Evolutionary conservation across 1,140 invertebrate genomes (phyloP).

Genomic region (Mycetomoellerius zeteki): DNA sequence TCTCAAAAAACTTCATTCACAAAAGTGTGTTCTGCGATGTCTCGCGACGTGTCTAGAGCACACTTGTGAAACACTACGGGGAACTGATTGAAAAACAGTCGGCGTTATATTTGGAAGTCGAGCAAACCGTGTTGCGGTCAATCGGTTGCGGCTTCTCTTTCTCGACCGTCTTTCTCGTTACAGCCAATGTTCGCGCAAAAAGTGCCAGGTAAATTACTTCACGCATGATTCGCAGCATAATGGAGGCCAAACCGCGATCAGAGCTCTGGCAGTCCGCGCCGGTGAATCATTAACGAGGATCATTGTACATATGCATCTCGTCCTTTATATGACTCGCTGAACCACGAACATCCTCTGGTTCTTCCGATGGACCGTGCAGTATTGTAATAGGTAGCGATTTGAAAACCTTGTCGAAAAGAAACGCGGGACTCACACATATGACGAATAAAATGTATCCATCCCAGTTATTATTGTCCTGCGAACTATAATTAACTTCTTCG

Average conservation of each 20-base stretch:
- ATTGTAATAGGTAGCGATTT: constrained; percentile 14
- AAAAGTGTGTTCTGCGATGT: neutral
- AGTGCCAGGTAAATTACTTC: constrained; percentile 49
- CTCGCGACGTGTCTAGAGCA: neutral
- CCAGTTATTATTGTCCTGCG: constrained; percentile 34
- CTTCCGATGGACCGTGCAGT: neutral
- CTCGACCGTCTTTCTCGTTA: constrained; percentile 22
- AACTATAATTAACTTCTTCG: constrained; percentile 43
- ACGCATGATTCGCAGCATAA: constrained; percentile 31
- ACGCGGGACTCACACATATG: neutral
- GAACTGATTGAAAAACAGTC: constrained; percentile 27
- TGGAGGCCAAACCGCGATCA: constrained; percentile 16
- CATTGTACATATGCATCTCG: neutral
- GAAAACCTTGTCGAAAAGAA: neutral
- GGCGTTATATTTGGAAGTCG: constrained; percentile 40
- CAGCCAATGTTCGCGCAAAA: constrained; percentile 43
- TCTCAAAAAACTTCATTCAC: neutral
- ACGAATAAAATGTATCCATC: constrained; percentile 20
- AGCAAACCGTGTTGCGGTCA: constrained; percentile 38
- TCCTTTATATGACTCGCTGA: constrained; percentile 12
- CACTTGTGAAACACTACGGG: neutral
- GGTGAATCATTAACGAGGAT: constrained; percentile 50
- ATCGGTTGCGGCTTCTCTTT: constrained; percentile 19
- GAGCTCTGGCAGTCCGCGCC: constrained; percentile 10
- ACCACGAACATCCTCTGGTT: constrained; percentile 5